Evolutionary conservation across 2,113 vertebrate genomes (phyloP).

Genomic region (Aptenodytes forsteri): DNA sequence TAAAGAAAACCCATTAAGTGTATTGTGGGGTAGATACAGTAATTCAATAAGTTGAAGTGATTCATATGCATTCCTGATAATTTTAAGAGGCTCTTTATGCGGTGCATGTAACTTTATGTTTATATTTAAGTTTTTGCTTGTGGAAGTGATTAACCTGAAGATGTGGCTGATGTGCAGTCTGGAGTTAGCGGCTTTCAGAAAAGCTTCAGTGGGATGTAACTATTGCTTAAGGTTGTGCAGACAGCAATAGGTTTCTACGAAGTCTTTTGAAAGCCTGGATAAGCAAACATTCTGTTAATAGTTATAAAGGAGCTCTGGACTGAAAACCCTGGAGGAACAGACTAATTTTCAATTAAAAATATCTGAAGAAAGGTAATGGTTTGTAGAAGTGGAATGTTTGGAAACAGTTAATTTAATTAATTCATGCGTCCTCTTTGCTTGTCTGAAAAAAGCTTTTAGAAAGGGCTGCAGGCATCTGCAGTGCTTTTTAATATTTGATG

Average conservation of each 20-base stretch:
- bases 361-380: neutral
- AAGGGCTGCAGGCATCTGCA: conserved; percentile 65
- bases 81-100: neutral
- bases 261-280: neutral
- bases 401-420: conserved; percentile 20
- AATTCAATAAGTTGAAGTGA: neutral
- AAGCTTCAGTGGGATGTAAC: neutral
- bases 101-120: neutral
- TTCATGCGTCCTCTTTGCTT: neutral
- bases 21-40: neutral
- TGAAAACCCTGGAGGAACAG: neutral
- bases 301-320: neutral
- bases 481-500: conserved; percentile 67
- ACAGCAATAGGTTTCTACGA: neutral
- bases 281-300: neutral
- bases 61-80: neutral
- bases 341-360: neutral
- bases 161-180: neutral
- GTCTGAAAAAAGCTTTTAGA: conserved; percentile 17
- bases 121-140: neutral
- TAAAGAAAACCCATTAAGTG: neutral
- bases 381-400: neutral
- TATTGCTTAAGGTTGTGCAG: neutral
- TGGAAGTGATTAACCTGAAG: neutral
- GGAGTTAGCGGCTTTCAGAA: neutral